Evolutionary conservation across 2,888 invertebrate species (phyloP).

Genomic region (Eremobia ochroleuca): DNA sequence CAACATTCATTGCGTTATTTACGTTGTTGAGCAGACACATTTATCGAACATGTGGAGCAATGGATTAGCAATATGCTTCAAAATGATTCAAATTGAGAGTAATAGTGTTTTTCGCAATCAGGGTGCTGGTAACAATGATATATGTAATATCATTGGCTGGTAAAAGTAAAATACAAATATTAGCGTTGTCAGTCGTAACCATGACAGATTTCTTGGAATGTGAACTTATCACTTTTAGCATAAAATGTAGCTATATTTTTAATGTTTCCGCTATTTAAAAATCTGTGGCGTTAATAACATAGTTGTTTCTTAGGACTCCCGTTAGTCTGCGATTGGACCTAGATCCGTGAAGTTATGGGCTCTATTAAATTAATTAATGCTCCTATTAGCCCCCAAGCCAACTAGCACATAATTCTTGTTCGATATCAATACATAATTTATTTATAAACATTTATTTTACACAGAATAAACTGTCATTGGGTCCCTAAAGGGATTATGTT

Average conservation of each 20-base stretch:
- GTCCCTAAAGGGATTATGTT: slow-evolving; percentile 35
- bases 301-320: slow-evolving; percentile 31
- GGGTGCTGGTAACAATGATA: no score
- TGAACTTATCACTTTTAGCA: background rate
- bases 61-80: no score
- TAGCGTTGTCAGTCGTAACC: background rate
- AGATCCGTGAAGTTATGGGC: slow-evolving; percentile 48
- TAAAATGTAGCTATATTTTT: background rate
- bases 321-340: slow-evolving; percentile 40
- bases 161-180: background rate
- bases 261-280: slow-evolving; percentile 24
- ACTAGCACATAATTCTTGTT: slow-evolving; percentile 32
- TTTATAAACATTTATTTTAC: slow-evolving; percentile 51
- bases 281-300: slow-evolving; percentile 17
- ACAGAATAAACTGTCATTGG: slow-evolving; percentile 15
- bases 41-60: no score
- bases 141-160: no score
- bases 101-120: no score
- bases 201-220: slow-evolving; percentile 9
- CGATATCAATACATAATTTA: slow-evolving; percentile 41
- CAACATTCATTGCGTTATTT: no score
- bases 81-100: no score
- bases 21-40: no score
- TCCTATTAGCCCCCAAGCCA: slow-evolving; percentile 50
- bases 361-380: slow-evolving; percentile 59